Percentiles rank a stretch among this genome's conserved stretches.
Conservation (phyloP, 2,113 vertebrate species). For the Cyphomyrus discorhynchus region DNA sequence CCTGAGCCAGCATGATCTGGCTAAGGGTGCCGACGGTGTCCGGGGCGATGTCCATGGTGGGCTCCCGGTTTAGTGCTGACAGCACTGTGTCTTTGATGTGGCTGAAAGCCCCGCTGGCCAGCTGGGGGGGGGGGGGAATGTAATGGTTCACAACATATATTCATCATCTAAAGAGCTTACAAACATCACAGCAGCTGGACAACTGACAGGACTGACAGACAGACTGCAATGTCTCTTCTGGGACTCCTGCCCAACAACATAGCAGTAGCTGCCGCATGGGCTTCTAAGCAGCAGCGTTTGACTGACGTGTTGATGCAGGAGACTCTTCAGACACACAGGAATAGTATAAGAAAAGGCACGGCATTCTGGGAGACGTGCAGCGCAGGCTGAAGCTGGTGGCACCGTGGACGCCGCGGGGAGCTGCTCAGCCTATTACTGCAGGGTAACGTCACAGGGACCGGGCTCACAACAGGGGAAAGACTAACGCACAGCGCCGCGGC, state of each 20-base stretch:
- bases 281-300: neutral
- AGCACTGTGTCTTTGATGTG: conserved; percentile 97
- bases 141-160: neutral
- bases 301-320: neutral
- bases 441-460: neutral
- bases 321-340: neutral
- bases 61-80: conserved; percentile 85
- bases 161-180: neutral
- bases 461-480: neutral
- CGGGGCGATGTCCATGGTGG: conserved; percentile 93
- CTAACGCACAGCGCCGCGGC: neutral
- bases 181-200: neutral
- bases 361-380: neutral
- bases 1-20: conserved; percentile 95
- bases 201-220: neutral
- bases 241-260: neutral
- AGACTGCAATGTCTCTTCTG: neutral
- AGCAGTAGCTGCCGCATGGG: neutral
- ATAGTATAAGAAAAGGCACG: neutral
- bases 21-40: conserved; percentile 90
- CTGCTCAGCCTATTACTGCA: neutral
- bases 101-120: conserved; percentile 89
- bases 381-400: neutral
- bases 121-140: conserved; percentile 49
- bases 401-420: neutral